Percentiles rank a stretch among this genome's conserved stretches.
Evolutionary conservation across 1,140 invertebrate species (phyloP).

Genomic region (Apis mellifera): DNA sequence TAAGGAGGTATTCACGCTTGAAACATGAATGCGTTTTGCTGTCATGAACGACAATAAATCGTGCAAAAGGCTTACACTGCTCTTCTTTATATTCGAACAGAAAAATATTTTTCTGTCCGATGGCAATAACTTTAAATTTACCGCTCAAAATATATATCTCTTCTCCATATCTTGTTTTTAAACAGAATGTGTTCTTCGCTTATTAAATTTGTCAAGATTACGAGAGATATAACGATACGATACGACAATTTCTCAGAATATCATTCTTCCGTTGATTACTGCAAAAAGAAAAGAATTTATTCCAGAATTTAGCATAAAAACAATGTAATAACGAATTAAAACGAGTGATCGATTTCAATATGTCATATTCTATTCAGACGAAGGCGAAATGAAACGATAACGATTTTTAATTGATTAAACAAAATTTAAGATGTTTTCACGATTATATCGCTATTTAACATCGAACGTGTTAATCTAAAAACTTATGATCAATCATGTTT

Average conservation of each 20-base stretch:
- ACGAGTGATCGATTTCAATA: background rate
- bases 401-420: background rate
- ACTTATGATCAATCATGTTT: background rate
- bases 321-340: background rate
- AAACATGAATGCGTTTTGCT: background rate
- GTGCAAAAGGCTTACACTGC: background rate
- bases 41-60: slow-evolving; percentile 1
- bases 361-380: too few relatives aligned
- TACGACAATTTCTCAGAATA: background rate
- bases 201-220: slow-evolving; percentile 1
- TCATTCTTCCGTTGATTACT: background rate
- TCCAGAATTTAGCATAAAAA: background rate
- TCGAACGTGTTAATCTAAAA: background rate
- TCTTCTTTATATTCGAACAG: background rate
- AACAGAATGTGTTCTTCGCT: slow-evolving; percentile 3
- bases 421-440: background rate
- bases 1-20: background rate
- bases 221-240: background rate
- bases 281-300: background rate
- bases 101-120: background rate
- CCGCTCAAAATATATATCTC: background rate
- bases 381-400: background rate
- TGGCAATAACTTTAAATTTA: background rate
- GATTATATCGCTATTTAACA: background rate
- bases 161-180: background rate